Conservation (phyloP, 92 coral and sea anemone genomes). For the Epizoanthus rinbou region DNA sequence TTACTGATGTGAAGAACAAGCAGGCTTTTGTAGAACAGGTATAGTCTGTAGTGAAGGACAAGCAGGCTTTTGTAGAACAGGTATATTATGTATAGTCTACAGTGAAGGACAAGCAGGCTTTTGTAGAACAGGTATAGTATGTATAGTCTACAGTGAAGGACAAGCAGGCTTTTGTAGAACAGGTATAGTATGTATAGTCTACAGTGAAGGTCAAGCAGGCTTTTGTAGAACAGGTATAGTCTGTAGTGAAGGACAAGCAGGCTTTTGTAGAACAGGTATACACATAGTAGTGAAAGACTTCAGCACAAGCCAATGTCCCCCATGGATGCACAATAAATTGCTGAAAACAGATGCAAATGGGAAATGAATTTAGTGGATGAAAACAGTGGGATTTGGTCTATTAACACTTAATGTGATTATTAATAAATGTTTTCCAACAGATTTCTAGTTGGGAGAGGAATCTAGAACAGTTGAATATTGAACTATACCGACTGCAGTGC, state of each 20-base stretch:
- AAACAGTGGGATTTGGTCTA: neutral
- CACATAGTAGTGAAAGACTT: too few species aligned
- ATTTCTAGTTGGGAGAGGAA: conserved; percentile 96
- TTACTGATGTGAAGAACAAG: conserved; percentile 86
- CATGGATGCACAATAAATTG: neutral
- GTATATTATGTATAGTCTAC: too few species aligned
- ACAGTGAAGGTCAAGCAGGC: too few species aligned
- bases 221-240: too few species aligned
- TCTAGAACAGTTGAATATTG: conserved; percentile 82
- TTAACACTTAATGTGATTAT: neutral
- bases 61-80: too few species aligned
- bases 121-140: too few species aligned
- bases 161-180: too few species aligned
- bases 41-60: too few species aligned
- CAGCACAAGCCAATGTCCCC: too few species aligned
- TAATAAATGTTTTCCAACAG: conserved; percentile 50
- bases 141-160: too few species aligned
- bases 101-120: too few species aligned
- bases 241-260: conserved; percentile 73
- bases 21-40: conserved; percentile 96
- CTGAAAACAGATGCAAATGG: neutral
- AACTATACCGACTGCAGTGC: conserved; percentile 82
- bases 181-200: too few species aligned
- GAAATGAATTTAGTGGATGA: neutral
- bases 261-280: conserved; percentile 88